These are phyloP conservation scores for Metalampra italica DNA, from an alignment of 2,888 invertebrate genomes.

Conservation along the genomic window DNA sequence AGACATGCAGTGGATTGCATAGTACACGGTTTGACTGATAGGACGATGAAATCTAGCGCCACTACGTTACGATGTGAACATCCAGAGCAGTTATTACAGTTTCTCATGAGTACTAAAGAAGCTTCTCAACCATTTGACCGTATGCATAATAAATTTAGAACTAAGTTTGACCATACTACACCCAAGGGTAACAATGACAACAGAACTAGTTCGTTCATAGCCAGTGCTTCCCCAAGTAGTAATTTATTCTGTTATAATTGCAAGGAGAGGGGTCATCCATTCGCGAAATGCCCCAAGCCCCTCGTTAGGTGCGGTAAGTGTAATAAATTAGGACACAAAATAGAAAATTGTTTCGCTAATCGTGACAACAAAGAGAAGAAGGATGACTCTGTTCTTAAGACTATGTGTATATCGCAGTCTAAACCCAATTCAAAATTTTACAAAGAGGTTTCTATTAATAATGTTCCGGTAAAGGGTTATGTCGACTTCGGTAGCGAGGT, in stretches of 20 bases:
- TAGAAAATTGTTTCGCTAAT: slow-evolving; percentile 8
- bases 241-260: slow-evolving; percentile 17
- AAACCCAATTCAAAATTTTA: slow-evolving; percentile 5
- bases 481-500: slow-evolving; percentile 13
- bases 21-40: no score
- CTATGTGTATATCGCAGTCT: slow-evolving; percentile 7
- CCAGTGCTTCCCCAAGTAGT: no score
- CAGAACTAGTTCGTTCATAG: neutral
- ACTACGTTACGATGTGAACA: no score
- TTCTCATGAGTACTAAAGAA: slow-evolving; percentile 15
- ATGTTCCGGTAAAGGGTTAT: slow-evolving; percentile 4
- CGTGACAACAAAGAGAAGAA: neutral
- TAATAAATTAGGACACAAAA: slow-evolving; percentile 11
- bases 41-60: no score
- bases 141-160: neutral
- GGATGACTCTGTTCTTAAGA: neutral
- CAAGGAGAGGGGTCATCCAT: slow-evolving; percentile 18
- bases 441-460: slow-evolving; percentile 5
- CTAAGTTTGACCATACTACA: neutral
- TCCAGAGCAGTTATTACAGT: slow-evolving; percentile 15
- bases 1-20: slow-evolving; percentile 21
- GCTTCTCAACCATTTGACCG: no score
- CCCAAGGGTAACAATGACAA: neutral
- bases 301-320: slow-evolving; percentile 13
- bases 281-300: slow-evolving; percentile 15